These are phyloP conservation scores for Podiceps cristatus DNA, from an alignment of 2,113 vertebrate genomes.

Conservation along the genomic window DNA sequence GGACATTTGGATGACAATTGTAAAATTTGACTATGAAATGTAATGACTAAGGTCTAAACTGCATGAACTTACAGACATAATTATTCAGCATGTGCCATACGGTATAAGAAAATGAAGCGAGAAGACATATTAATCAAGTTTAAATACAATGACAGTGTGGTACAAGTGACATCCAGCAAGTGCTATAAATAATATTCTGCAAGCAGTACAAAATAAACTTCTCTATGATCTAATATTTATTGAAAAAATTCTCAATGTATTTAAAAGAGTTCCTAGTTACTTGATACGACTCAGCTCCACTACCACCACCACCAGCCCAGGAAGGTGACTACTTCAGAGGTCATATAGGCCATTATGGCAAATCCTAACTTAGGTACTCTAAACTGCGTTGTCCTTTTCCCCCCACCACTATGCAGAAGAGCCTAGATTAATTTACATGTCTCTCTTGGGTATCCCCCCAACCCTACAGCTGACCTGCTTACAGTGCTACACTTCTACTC, in stretches of 20 bases:
- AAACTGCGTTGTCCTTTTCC: neutral
- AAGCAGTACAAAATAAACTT: neutral
- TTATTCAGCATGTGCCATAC: neutral
- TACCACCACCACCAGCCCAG: neutral
- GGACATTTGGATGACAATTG: conserved; percentile 31
- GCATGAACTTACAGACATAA: conserved; percentile 5
- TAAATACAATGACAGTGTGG: neutral
- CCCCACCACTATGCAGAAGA: neutral
- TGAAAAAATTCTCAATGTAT: neutral
- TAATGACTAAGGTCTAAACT: conserved; percentile 20
- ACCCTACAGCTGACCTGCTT: neutral
- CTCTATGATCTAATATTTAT: neutral
- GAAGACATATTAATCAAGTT: conserved; percentile 8
- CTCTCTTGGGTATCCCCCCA: neutral
- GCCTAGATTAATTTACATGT: neutral
- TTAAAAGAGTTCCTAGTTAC: neutral
- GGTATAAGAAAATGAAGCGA: neutral
- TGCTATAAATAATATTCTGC: neutral
- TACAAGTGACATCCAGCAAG: neutral
- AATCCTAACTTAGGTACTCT: neutral
- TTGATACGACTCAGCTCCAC: neutral
- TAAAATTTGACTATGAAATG: conserved; percentile 25
- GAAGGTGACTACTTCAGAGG: neutral
- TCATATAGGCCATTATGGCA: neutral
- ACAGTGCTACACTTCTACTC: neutral